phyloP scores from a whole-genome alignment of 1,140 invertebrate species.

The Rhynchophorus ferrugineus region DNA sequence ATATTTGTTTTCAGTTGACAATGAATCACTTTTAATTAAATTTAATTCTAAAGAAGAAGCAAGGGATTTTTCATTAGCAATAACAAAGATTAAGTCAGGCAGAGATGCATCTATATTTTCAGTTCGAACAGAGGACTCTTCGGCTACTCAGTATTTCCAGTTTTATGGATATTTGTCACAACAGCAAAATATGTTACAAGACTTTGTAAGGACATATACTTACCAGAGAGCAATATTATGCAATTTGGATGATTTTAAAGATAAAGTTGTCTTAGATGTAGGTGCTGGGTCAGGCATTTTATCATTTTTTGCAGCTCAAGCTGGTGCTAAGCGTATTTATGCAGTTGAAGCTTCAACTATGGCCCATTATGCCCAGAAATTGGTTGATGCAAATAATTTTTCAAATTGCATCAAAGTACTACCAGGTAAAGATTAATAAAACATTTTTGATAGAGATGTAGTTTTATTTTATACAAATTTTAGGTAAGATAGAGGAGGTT shows the following conservation, averaged over 20 bases:
- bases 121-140: conserved; percentile 94
- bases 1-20: conserved; percentile 62
- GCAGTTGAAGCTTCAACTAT: conserved; percentile 98
- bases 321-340: conserved; percentile 93
- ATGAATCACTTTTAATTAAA: conserved; percentile 49
- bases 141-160: conserved; percentile 95
- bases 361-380: conserved; percentile 89
- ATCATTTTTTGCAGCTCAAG: conserved; percentile 97
- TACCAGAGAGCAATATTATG: conserved; percentile 95
- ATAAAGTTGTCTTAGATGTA: conserved; percentile 92
- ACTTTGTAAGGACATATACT: conserved; percentile 96
- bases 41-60: conserved; percentile 54
- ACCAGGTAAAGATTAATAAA: conserved; percentile 53
- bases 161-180: conserved; percentile 99
- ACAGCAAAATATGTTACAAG: conserved; percentile 99
- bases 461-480: background rate
- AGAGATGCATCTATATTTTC: conserved; percentile 82
- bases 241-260: conserved; percentile 88
- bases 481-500: conserved; percentile 92
- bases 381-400: conserved; percentile 87
- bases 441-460: background rate
- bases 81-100: conserved; percentile 69
- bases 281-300: conserved; percentile 96
- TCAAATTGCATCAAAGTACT: conserved; percentile 84
- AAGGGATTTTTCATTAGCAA: conserved; percentile 66